A percentile compares a stretch with the other conserved stretches of the same genome.
phyloP scores from a whole-genome alignment of 2,113 vertebrate genomes.

The Panthera tigris region DNA sequence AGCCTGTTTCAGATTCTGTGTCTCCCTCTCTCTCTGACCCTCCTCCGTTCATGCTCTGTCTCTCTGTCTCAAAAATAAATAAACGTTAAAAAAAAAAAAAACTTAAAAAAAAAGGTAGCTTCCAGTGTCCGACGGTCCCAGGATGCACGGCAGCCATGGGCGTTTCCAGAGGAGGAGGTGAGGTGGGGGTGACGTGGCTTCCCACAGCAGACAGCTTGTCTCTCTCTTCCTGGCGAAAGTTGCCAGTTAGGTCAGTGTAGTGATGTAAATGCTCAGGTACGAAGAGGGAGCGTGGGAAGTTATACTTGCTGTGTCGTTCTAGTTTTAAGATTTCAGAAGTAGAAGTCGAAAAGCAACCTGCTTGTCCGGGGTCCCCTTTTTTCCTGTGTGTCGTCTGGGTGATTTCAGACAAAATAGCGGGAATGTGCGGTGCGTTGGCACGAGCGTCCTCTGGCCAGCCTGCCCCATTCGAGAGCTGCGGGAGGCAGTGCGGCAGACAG shows the following conservation, averaged over 20 bases:
- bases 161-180: background rate
- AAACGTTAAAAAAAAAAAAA: too few species aligned
- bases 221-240: background rate
- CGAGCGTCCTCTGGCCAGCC: accelerated
- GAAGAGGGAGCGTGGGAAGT: background rate
- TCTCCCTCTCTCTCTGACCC: too few species aligned
- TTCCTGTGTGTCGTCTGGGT: too few species aligned
- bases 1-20: too few species aligned
- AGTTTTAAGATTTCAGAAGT: background rate
- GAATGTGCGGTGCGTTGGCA: accelerated
- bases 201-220: background rate
- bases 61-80: too few species aligned
- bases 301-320: background rate
- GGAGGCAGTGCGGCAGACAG: accelerated
- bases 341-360: background rate
- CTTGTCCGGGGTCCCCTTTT: background rate
- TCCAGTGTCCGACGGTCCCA: accelerated
- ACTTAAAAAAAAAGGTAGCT: background rate
- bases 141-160: accelerated
- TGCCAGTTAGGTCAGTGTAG: too few species aligned
- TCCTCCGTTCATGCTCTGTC: too few species aligned
- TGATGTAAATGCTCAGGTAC: accelerated
- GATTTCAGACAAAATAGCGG: accelerated
- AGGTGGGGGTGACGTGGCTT: accelerated
- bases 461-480: accelerated